A percentile compares a stretch with the other conserved stretches of the same genome.
Evolutionary conservation across 2,888 invertebrate species (phyloP).

Genomic region (Petrolisthes manimaculis): DNA sequence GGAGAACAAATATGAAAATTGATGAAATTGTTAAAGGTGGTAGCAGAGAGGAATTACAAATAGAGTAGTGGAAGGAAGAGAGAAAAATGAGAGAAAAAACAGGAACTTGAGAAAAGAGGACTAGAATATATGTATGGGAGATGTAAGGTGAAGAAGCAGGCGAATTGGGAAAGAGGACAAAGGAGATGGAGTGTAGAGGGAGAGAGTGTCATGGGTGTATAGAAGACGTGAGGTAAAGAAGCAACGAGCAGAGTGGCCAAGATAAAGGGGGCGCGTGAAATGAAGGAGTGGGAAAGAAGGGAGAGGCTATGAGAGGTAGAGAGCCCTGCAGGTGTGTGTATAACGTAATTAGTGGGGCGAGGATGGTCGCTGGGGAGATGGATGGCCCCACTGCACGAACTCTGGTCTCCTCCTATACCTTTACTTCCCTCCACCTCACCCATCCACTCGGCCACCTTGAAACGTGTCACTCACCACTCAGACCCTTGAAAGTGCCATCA

Average conservation of each 20-base stretch:
- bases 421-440: neutral
- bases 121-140: no score
- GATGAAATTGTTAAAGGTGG: neutral
- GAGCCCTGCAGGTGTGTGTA: neutral
- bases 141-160: no score
- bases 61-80: neutral
- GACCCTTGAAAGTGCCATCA: no score
- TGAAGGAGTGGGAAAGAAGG: neutral
- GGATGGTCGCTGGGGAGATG: neutral
- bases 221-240: no score
- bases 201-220: no score
- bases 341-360: neutral
- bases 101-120: no score
- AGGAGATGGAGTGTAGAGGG: no score
- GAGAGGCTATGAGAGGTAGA: neutral
- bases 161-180: no score
- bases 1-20: neutral
- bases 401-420: neutral
- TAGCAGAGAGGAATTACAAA: neutral
- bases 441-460: neutral
- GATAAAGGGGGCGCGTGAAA: neutral
- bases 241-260: no score
- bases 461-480: no score
- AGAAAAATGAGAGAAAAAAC: neutral
- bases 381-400: neutral